These are phyloP conservation scores for Drosophila nigrodunni DNA, from an alignment of 1,140 invertebrate species.

Conservation along the genomic window DNA sequence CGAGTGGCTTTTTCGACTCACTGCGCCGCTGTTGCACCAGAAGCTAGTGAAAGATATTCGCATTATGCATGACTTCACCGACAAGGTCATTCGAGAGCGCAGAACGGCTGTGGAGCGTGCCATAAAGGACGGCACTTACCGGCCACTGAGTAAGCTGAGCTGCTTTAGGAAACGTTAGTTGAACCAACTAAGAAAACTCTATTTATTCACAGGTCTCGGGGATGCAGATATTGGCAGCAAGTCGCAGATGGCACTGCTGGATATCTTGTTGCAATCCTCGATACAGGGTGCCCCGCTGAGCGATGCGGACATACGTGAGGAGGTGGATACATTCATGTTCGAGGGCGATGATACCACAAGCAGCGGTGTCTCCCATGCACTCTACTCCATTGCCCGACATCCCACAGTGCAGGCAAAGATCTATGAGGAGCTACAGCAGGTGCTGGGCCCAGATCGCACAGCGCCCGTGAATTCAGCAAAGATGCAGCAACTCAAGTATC, in stretches of 20 bases:
- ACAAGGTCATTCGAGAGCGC: constrained; percentile 74
- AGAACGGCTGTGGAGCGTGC: constrained; percentile 51
- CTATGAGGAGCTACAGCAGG: constrained; percentile 86
- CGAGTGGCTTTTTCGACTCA: constrained; percentile 63
- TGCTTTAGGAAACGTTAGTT: neutral
- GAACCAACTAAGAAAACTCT: neutral
- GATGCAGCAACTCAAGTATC: constrained; percentile 85
- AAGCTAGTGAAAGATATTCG: constrained; percentile 60
- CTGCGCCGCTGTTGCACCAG: constrained; percentile 44
- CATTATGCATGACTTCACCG: constrained; percentile 75
- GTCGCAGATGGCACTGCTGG: constrained; percentile 90
- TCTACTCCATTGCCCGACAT: constrained; percentile 60
- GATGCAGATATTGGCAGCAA: constrained; percentile 84
- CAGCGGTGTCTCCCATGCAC: constrained; percentile 63
- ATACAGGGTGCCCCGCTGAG: constrained; percentile 86
- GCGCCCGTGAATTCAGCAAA: constrained; percentile 80
- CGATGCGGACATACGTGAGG: constrained; percentile 89
- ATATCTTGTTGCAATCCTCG: constrained; percentile 89
- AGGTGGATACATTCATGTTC: constrained; percentile 92
- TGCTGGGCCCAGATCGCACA: constrained; percentile 85
- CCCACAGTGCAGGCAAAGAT: constrained; percentile 85
- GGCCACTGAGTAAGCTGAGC: constrained; percentile 57
- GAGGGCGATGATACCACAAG: constrained; percentile 86
- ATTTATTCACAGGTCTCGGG: constrained; percentile 41
- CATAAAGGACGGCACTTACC: constrained; percentile 62